phyloP scores from a whole-genome alignment of 2,888 invertebrate species.

The Perithous albicinctus region DNA sequence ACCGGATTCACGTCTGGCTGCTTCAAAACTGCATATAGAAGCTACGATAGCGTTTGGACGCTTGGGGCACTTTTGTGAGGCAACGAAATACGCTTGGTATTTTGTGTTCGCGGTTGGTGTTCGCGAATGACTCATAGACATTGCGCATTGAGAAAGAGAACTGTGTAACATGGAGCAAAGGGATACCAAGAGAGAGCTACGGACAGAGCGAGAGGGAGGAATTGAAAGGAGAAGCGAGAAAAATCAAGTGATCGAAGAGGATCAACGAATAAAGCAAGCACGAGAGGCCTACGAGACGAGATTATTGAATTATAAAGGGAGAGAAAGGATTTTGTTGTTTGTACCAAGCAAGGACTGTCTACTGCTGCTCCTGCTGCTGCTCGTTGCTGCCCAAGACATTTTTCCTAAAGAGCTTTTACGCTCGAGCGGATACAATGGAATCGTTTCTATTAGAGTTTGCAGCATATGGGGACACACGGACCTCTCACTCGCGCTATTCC shows the following conservation, averaged over 20 bases:
- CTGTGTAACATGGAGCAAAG: not conserved
- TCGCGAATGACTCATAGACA: slow-evolving; percentile 15
- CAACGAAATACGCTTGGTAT: not conserved
- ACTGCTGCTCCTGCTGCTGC: not conserved
- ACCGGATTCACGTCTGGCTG: slow-evolving; percentile 6
- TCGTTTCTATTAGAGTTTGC: slow-evolving; percentile 52
- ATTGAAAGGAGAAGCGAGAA: not conserved
- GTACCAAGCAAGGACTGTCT: not conserved
- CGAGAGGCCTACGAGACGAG: slow-evolving; percentile 14
- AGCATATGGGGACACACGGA: slow-evolving; percentile 5
- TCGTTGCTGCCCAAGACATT: slow-evolving; percentile 35
- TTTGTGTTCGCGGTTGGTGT: not conserved
- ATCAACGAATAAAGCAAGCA: slow-evolving; percentile 33
- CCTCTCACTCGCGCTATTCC: slow-evolving; percentile 10
- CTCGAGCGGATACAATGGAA: slow-evolving; percentile 69
- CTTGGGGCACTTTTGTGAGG: not conserved
- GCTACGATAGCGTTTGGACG: not conserved
- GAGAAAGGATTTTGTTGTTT: slow-evolving; percentile 49
- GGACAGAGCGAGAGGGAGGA: not conserved
- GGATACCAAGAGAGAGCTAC: not conserved
- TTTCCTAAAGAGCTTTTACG: slow-evolving; percentile 69
- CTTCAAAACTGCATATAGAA: not conserved
- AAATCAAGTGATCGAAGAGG: slow-evolving; percentile 1
- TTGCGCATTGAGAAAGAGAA: slow-evolving; percentile 2
- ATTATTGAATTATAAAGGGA: slow-evolving; percentile 55